These are phyloP conservation scores for Phrynosoma blainvillii DNA, from an alignment of 2,113 vertebrate species.

Conservation along the genomic window DNA sequence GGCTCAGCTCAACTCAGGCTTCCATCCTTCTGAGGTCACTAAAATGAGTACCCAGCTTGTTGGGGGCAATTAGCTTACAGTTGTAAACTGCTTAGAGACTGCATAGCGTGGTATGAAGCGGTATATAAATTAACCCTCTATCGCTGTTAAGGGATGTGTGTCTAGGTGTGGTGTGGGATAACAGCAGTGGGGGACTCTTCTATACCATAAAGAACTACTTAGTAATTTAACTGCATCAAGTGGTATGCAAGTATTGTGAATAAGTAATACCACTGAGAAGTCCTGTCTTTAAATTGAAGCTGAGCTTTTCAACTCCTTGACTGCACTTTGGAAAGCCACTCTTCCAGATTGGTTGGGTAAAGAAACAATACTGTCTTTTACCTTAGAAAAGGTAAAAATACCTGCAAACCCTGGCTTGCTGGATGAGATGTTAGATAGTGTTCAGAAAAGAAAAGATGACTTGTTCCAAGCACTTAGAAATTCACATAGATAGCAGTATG, in stretches of 20 bases:
- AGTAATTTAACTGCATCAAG: not conserved
- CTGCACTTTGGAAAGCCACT: not conserved
- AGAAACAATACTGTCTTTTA: not conserved
- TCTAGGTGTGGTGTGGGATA: not conserved
- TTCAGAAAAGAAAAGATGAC: not conserved
- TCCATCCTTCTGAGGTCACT: too few species aligned
- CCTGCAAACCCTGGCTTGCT: not conserved
- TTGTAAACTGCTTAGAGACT: too few species aligned
- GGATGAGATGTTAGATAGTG: not conserved
- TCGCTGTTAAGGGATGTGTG: not conserved
- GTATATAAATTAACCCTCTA: too few species aligned
- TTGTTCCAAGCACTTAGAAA: not conserved
- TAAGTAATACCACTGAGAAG: too few species aligned
- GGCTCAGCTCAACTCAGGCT: too few species aligned
- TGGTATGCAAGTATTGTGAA: not conserved
- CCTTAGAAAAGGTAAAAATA: not conserved
- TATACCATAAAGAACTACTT: not conserved
- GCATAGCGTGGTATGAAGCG: too few species aligned
- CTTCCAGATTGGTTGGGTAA: not conserved
- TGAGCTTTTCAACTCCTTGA: not conserved
- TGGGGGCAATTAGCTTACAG: too few species aligned
- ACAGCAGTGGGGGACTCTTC: not conserved
- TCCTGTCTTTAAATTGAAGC: too few species aligned
- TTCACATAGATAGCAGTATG: not conserved
- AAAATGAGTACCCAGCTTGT: too few species aligned